A percentile compares a stretch with the other conserved stretches of the same genome.
phyloP scores from a whole-genome alignment of 2,113 vertebrate genomes.

The Azemiops feae region DNA sequence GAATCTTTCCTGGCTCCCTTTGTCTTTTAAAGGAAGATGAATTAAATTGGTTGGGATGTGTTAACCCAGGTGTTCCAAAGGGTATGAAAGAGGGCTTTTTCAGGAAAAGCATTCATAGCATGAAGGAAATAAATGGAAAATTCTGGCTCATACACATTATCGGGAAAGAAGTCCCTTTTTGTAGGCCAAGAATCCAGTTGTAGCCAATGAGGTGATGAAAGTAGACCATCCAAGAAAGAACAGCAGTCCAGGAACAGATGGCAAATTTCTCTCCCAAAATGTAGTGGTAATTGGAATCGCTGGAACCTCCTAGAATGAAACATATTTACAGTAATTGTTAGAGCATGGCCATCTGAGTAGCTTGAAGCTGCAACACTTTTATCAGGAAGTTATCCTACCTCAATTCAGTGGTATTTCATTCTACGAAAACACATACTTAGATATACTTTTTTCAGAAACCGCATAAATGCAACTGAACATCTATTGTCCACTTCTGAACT shows the following conservation, averaged over 20 bases:
- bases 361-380: neutral
- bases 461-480: neutral
- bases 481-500: neutral
- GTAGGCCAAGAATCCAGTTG: conserved; percentile 67
- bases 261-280: conserved; percentile 90
- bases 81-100: conserved; percentile 14
- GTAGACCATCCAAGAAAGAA: conserved; percentile 76
- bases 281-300: conserved; percentile 74
- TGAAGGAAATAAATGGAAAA: conserved; percentile 23
- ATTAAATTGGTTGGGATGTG: conserved; percentile 35
- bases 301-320: conserved; percentile 81
- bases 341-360: accelerated
- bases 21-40: conserved; percentile 19
- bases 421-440: neutral
- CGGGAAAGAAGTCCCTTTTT: conserved; percentile 75
- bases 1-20: neutral
- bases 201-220: conserved; percentile 68
- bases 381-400: neutral
- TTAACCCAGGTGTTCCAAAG: conserved; percentile 52
- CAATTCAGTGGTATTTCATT: neutral
- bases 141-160: conserved; percentile 19
- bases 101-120: conserved; percentile 25
- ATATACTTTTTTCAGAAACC: neutral
- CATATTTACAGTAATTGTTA: conserved; percentile 26
- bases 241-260: conserved; percentile 80